Evolutionary conservation across 2,888 invertebrate genomes (phyloP).

Genomic region (Chrysomela aeneicollis): DNA sequence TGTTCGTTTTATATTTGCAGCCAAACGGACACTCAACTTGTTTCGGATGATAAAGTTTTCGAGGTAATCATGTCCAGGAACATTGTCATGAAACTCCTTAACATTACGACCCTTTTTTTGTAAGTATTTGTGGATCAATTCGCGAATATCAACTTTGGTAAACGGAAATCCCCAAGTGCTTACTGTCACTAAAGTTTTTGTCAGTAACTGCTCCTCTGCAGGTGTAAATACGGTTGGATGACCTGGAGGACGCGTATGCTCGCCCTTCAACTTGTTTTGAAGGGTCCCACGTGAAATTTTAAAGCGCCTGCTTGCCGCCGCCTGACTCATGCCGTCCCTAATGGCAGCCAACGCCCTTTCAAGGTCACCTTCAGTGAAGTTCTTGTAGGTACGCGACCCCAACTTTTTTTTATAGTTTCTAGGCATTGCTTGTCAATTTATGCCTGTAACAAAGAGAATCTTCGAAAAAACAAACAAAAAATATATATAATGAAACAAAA

Average conservation of each 20-base stretch:
- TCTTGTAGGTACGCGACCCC: constrained; percentile 8
- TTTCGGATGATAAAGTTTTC: constrained; percentile 12
- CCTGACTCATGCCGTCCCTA: neutral
- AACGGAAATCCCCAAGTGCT: constrained; percentile 4
- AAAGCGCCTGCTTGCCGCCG: neutral
- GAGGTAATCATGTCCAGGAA: constrained; percentile 10
- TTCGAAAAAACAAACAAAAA: no score
- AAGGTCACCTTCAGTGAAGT: neutral
- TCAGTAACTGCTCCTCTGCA: neutral
- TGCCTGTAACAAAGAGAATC: constrained; percentile 5
- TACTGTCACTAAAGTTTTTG: constrained; percentile 1
- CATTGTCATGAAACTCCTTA: constrained; percentile 11
- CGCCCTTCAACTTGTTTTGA: constrained; percentile 12
- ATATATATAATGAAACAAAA: neutral
- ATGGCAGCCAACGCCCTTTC: constrained; percentile 8
- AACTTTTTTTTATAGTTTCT: neutral
- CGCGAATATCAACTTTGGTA: constrained; percentile 13
- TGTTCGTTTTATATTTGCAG: constrained; percentile 25
- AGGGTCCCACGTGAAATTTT: constrained; percentile 13
- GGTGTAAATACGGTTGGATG: neutral
- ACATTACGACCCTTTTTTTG: constrained; percentile 10
- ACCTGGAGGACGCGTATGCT: constrained; percentile 9
- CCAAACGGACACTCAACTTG: constrained; percentile 22
- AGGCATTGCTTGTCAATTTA: constrained; percentile 14
- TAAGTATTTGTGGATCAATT: no score